Evolutionary conservation across 2,797 vertebrate genomes (phyloP), one percentile per base, ranked within the genome.

Genomic region (Paguma larvata): DNA sequence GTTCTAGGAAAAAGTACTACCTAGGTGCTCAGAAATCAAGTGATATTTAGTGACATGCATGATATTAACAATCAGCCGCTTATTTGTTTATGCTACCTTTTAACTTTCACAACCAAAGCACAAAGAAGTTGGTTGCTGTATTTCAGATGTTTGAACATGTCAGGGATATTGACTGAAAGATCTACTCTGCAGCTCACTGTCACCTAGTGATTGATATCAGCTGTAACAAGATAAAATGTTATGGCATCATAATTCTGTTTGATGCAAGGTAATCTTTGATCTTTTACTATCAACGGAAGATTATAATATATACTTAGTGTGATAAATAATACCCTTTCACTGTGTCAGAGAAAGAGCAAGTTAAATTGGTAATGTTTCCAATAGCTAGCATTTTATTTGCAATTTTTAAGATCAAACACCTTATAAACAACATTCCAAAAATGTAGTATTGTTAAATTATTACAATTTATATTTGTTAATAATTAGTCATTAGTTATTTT

Each of bases 161-260:
- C 98, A 98, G 96, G 77, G 97, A 96, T 97, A 97, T 97, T 0
- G 19, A 96, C 97, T 91, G 88, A 97, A 98, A 98, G 98, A 83
- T 89, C 93, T 96, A 88, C 96, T 97, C 80, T 84, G 97, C 68
- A 85, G 95, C 94, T 98, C 95, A 90, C 97, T 98, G 98, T 99
- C 98, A 97, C 3, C 6, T 92, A 0, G 1, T 98, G 98, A 98
- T 98, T 98, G 98, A 99, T 98, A 98, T 96, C 98, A 98, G 92
- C 95, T 98, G 95, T 98, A 98, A 98, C 98, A 98, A 98, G 98
- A 98, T 98, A 98, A 98, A 98, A 98, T 98, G 97, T 98, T 98
- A 98, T 98, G 98, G 98, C 98, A 98, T 98, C 95, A 95, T 98
- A 98, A 98, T 98, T 98, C 98, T 97, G 91, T 98, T 96, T 98